phyloP scores from a whole-genome alignment of 2,888 invertebrate species.

The Acrobeloides nanus region DNA sequence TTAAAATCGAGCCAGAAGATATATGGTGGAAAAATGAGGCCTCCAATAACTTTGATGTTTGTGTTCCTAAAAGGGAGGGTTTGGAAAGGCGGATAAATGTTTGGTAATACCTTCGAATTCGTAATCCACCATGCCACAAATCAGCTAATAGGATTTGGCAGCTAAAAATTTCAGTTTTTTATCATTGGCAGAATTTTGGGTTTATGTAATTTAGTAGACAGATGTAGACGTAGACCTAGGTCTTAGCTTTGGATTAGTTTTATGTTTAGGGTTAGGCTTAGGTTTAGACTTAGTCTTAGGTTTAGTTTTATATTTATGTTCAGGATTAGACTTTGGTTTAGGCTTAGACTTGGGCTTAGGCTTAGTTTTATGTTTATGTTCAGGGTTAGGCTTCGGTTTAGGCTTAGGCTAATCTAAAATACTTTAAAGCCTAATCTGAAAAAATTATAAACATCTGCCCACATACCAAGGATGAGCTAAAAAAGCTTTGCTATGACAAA shows the following conservation, averaged over 20 bases:
- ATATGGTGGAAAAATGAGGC: slow-evolving; percentile 80
- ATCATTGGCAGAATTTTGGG: neutral
- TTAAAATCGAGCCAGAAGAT: slow-evolving; percentile 83
- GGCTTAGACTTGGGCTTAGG: no score
- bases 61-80: slow-evolving; percentile 16
- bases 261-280: no score
- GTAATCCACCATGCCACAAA: slow-evolving; percentile 90
- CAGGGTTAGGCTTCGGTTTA: no score
- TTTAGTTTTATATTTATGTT: no score
- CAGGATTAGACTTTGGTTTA: no score
- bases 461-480: slow-evolving; percentile 57
- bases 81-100: neutral
- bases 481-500: slow-evolving; percentile 73
- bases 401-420: no score
- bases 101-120: slow-evolving; percentile 55
- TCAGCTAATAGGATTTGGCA: slow-evolving; percentile 79
- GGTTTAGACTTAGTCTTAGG: no score
- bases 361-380: no score
- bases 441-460: no score
- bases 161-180: slow-evolving; percentile 53
- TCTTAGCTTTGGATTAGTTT: no score
- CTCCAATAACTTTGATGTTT: slow-evolving; percentile 73
- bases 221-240: no score
- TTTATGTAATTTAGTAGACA: neutral
- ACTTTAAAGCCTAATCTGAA: no score